Evolutionary conservation across 2,797 vertebrate genomes (phyloP).

Genomic region (Synaphobranchus kaupii): DNA sequence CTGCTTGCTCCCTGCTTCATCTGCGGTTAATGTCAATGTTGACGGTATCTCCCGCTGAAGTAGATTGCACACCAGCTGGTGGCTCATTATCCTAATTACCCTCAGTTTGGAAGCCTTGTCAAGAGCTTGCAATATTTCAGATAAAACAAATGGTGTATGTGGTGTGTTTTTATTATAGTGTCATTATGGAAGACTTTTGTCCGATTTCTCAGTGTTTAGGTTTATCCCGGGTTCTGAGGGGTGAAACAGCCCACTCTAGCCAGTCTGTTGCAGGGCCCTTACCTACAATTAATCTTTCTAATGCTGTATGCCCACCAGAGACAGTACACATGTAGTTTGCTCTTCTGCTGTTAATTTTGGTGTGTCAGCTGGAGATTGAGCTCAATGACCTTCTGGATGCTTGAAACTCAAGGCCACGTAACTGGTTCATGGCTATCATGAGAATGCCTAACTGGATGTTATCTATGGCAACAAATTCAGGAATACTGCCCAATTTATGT

Average conservation of each 20-base stretch:
- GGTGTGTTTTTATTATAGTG: background rate
- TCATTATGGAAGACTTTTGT: background rate
- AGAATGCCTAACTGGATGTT: background rate
- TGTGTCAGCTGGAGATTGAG: background rate
- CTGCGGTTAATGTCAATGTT: background rate
- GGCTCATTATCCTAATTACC: conserved; percentile 25
- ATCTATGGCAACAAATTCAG: background rate
- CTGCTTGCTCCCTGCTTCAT: background rate
- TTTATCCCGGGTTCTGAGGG: background rate
- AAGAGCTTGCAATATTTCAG: background rate
- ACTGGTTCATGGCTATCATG: background rate
- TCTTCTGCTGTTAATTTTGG: background rate
- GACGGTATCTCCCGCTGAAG: conserved; percentile 10
- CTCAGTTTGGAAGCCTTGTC: conserved; percentile 1
- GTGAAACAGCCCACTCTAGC: background rate
- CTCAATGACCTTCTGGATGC: background rate
- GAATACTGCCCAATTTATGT: background rate
- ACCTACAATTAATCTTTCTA: background rate
- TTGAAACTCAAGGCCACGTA: background rate
- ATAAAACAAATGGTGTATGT: background rate
- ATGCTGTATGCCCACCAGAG: background rate
- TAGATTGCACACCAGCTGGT: conserved; percentile 27
- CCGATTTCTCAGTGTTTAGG: background rate
- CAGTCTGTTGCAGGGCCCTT: background rate
- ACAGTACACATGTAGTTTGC: background rate